These are phyloP conservation scores for Chrysocyon brachyurus DNA, from an alignment of 2,797 vertebrate species.

Conservation along the genomic window DNA sequence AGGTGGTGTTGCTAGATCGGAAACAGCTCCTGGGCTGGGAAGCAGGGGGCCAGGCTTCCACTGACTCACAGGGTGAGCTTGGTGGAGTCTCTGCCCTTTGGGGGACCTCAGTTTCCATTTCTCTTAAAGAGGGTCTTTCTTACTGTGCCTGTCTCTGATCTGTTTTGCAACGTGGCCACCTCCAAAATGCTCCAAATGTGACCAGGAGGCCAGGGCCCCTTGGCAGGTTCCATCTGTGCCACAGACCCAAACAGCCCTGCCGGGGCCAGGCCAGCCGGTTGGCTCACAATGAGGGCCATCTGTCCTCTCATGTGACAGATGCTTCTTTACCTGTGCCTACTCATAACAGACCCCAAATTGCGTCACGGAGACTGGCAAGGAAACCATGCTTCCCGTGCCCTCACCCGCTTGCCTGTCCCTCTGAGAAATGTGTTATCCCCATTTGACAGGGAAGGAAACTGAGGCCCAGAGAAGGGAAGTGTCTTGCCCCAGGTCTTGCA, in stretches of 20 bases:
- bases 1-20: constrained; percentile 26
- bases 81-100: not conserved
- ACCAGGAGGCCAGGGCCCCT: not conserved
- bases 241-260: accelerated
- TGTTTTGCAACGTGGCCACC: not conserved
- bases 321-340: constrained; percentile 40
- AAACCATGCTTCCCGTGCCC: not conserved
- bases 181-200: not conserved
- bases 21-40: constrained; percentile 69
- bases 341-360: constrained; percentile 60
- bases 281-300: accelerated
- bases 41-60: constrained; percentile 54
- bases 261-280: not conserved
- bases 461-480: not conserved
- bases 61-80: constrained; percentile 66
- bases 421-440: not conserved
- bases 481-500: not conserved
- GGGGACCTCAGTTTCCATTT: constrained; percentile 57
- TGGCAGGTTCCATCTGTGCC: accelerated
- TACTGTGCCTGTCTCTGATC: not conserved
- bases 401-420: not conserved
- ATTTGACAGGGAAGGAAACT: constrained; percentile 56
- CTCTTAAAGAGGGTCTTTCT: constrained; percentile 38
- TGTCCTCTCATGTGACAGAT: not conserved
- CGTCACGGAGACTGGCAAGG: constrained; percentile 55